Evolutionary conservation across 1,140 invertebrate species (phyloP), one percentile per base, ranked within the genome.

Genomic region (Hermetia illucens): DNA sequence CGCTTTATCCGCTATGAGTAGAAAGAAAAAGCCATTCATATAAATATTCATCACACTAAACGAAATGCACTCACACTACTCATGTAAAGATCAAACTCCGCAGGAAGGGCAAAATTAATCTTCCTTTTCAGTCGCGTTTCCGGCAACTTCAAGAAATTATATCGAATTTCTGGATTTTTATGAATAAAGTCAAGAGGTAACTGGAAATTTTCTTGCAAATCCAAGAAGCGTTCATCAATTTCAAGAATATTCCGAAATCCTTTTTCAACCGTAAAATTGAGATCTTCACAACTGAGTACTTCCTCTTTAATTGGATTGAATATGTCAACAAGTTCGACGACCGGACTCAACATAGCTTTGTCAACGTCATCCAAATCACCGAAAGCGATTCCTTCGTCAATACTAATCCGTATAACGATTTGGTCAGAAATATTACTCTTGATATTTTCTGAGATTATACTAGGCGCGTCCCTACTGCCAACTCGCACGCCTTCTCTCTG

Each of bases 71-170:
- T 27, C 13, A 27, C 24, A 27, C 13, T 27, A 8, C 13, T 8
- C 13, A 9, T 8, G 13, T 27, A 27, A 27, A 27, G 8, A 9
- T 27, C 13, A 27, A 9, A 27, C 8, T 27, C 24, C 24, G 8
- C 24, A 9, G 24, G 24, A 13, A 27, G 24, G 8, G 8, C 13
- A 27, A 27, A 27, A 8, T 8, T 27, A 27, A 8, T 27, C 24
- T 27, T 27, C 13, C 13, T 27, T 27, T 13, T 8, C 6, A 40
- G 3, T 21, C 39, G 34, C 16, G 30, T 30, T 37, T 42, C 33
- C 5, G 36, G 40, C 31, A 44, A 36, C 39, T 44, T 42, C 10
- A 44, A 39, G 32, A 44, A 36, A 39, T 44, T 44, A 3, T 39
- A 25, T 3, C 29, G 10, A 13, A 32, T 32, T 9, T 5, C 5